Evolutionary conservation across 2,888 invertebrate genomes (phyloP), one percentile per base, ranked within the genome.

Genomic region (Ochlodes sylvanus): DNA sequence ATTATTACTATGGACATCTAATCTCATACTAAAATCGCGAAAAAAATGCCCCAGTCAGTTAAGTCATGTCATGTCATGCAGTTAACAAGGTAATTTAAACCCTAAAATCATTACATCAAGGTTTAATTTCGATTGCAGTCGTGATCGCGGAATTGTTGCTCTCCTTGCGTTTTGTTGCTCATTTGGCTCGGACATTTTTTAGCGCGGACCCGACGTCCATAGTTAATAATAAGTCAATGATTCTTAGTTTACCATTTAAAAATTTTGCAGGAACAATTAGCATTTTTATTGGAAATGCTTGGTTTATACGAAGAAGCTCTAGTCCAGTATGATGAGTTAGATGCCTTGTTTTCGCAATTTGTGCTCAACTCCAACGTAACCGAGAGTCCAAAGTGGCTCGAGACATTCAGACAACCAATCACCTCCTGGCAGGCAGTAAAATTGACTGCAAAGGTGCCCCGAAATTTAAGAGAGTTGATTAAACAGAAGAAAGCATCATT

Each of bases 241-340:
- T 27, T 57, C 0, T 21, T 61, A 44, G 14, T 42, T 44, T 47
- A 47, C n/a, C 1, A 7, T 47, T 9, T 1, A 47, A 10, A 52
- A 5, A 42, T 60, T 60, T 92, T 93, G 67, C 94, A 98, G 96
- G 99, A 99, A 93, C 98, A 99, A 92, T 94, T 99, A 76, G 99
- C 98, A 69, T 97, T 99, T 89, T 97, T 98, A 73, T 94, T 98
- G 79, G 98, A 99, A 94, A 98, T 98, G 97, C 92, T 99, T 74
- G 98, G 98, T 68, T 94, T 99, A 73, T 96, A 97, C 81, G 98
- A 98, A 75, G 99, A 99, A 91, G 98, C 99, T 14, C 92, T 99
- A 75, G 97, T 99, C 66, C 99, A 99, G 83, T 99, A 99, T 86
- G 99, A 99, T 85, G 99, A 99, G 90, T 93, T 99, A 80, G 99